These are phyloP conservation scores for Zosterops lateralis DNA, from an alignment of 2,113 vertebrate species.

Conservation along the genomic window DNA sequence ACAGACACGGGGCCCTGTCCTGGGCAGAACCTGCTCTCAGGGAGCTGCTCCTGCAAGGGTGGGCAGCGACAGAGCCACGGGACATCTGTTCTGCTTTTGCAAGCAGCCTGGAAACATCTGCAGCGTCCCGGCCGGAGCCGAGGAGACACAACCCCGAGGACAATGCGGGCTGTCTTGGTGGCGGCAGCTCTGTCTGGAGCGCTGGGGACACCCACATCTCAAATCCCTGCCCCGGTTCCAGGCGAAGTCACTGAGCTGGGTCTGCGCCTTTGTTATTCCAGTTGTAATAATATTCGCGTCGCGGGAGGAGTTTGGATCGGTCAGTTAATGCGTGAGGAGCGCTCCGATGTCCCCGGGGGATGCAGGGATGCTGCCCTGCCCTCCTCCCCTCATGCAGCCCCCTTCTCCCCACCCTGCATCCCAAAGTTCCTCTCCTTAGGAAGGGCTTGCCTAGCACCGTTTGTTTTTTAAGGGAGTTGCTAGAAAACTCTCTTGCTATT, in stretches of 20 bases:
- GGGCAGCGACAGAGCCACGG: neutral
- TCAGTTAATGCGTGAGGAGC: neutral
- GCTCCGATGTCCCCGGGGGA: neutral
- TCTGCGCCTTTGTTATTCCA: neutral
- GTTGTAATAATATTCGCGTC: neutral
- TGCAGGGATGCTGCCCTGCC: neutral
- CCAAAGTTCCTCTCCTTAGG: neutral
- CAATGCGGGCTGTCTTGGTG: neutral
- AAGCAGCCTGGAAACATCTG: neutral
- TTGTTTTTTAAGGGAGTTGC: conserved; percentile 18
- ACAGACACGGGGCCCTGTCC: fast-evolving
- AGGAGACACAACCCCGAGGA: neutral
- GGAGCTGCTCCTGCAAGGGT: neutral
- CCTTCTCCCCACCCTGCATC: neutral
- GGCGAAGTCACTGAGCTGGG: neutral
- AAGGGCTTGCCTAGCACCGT: neutral
- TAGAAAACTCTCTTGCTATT: neutral
- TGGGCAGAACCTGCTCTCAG: fast-evolving
- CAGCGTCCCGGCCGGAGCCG: neutral
- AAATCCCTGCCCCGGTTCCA: neutral
- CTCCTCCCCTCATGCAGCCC: neutral
- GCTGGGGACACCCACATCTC: neutral
- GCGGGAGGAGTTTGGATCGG: neutral
- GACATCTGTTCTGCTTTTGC: conserved; percentile 8
- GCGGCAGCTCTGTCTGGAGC: neutral